Evolutionary conservation across 1,140 invertebrate species (phyloP).

Genomic region (Temnothorax longispinosus): DNA sequence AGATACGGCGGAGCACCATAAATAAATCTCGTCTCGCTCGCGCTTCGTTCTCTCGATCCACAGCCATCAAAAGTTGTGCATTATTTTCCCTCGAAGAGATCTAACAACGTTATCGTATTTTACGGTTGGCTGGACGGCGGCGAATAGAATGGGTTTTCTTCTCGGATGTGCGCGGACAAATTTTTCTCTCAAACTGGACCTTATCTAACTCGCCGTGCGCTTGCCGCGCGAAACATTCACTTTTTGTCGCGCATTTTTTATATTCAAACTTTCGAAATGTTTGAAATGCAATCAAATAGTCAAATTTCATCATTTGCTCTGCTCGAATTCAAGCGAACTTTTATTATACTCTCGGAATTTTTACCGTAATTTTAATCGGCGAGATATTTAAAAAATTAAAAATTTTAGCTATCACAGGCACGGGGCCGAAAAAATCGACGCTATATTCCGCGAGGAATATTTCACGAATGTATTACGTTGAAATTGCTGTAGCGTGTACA

Average conservation of each 20-base stretch:
- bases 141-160: conserved; percentile 27
- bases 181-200: neutral
- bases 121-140: conserved; percentile 34
- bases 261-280: neutral
- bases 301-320: neutral
- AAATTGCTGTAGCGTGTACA: neutral
- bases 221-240: neutral
- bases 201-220: neutral
- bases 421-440: neutral
- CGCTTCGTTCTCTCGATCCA: conserved; percentile 25
- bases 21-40: conserved; percentile 47
- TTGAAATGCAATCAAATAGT: neutral
- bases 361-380: neutral
- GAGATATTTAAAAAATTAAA: neutral
- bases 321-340: neutral
- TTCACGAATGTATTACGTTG: neutral
- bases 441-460: neutral
- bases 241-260: neutral
- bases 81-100: conserved; percentile 56
- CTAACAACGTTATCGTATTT: conserved; percentile 61
- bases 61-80: conserved; percentile 53
- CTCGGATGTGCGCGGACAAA: conserved; percentile 9
- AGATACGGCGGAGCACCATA: conserved; percentile 44
- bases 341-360: neutral
- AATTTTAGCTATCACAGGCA: neutral